phyloP scores from a whole-genome alignment of 2,888 invertebrate species.

The Hemicrepidius hirtus region DNA sequence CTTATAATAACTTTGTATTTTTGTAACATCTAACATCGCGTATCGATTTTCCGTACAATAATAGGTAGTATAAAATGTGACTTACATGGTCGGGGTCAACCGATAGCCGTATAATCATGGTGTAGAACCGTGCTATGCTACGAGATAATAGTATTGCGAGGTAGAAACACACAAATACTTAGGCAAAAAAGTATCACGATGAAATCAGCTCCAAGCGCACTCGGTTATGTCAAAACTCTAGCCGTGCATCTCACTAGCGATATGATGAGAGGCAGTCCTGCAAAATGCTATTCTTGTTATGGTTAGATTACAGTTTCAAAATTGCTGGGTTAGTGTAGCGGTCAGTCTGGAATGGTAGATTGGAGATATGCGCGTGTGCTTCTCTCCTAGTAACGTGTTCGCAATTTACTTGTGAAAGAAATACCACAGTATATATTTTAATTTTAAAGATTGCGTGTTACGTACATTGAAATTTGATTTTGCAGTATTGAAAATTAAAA shows the following conservation, averaged over 20 bases:
- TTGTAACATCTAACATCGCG: conserved; percentile 43
- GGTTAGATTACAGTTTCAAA: background rate
- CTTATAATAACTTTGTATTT: conserved; percentile 44
- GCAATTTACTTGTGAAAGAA: conserved; percentile 7
- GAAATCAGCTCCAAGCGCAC: conserved; percentile 62
- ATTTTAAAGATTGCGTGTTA: too few species aligned
- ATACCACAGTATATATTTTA: background rate
- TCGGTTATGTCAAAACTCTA: conserved; percentile 61
- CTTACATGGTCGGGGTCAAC: conserved; percentile 46
- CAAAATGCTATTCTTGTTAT: conserved; percentile 6
- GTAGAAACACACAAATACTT: conserved; percentile 48
- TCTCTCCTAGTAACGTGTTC: conserved; percentile 17
- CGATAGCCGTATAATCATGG: conserved; percentile 46
- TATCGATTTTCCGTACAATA: conserved; percentile 48
- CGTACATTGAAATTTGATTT: background rate
- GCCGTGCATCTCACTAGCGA: conserved; percentile 60
- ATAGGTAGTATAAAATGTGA: conserved; percentile 47
- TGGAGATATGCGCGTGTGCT: conserved; percentile 41
- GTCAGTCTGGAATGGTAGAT: conserved; percentile 26
- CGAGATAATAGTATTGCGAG: conserved; percentile 45
- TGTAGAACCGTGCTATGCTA: conserved; percentile 40
- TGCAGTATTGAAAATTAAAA: too few species aligned
- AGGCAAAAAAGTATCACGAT: conserved; percentile 59
- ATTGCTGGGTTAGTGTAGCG: conserved; percentile 37
- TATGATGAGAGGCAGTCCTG: conserved; percentile 52